Percentiles rank a stretch among this genome's conserved stretches.
Evolutionary conservation across 2,888 invertebrate species (phyloP).

Genomic region (Pyralis farinalis): DNA sequence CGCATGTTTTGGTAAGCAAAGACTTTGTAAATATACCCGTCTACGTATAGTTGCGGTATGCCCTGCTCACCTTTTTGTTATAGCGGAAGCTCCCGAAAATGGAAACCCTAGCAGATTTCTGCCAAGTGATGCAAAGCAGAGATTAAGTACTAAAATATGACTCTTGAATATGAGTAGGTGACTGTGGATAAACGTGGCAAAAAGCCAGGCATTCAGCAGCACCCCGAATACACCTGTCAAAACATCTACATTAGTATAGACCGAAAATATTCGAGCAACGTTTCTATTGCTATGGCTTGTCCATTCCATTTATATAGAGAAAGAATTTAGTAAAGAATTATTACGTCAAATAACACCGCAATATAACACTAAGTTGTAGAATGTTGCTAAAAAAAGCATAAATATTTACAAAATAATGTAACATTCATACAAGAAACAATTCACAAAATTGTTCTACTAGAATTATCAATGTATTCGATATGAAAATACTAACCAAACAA

Average conservation of each 20-base stretch:
- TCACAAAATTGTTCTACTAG: too few relatives aligned
- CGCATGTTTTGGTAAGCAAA: too few relatives aligned
- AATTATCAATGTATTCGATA: too few relatives aligned
- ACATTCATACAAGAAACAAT: too few relatives aligned
- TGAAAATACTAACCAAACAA: slow-evolving; percentile 72
- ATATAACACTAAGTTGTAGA: too few relatives aligned
- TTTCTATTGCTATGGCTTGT: not conserved
- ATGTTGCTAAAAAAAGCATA: too few relatives aligned
- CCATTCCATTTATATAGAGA: too few relatives aligned
- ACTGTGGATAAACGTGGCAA: slow-evolving; percentile 77
- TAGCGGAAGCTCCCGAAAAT: slow-evolving; percentile 75
- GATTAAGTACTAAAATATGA: slow-evolving; percentile 76
- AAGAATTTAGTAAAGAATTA: too few relatives aligned
- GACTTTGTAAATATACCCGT: too few relatives aligned
- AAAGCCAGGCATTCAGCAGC: slow-evolving; percentile 79
- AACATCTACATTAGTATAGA: slow-evolving; percentile 11
- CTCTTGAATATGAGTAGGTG: slow-evolving; percentile 75
- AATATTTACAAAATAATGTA: too few relatives aligned
- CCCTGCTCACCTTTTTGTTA: slow-evolving; percentile 65
- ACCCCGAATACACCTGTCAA: slow-evolving; percentile 75
- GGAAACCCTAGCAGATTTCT: slow-evolving; percentile 77
- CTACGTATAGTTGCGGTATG: too few relatives aligned
- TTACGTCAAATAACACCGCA: too few relatives aligned
- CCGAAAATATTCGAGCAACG: slow-evolving; percentile 4
- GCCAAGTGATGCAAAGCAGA: slow-evolving; percentile 75